Base-by-base conservation (phyloP, 2,797 vertebrate species). In the Mus minutoides region DNA sequence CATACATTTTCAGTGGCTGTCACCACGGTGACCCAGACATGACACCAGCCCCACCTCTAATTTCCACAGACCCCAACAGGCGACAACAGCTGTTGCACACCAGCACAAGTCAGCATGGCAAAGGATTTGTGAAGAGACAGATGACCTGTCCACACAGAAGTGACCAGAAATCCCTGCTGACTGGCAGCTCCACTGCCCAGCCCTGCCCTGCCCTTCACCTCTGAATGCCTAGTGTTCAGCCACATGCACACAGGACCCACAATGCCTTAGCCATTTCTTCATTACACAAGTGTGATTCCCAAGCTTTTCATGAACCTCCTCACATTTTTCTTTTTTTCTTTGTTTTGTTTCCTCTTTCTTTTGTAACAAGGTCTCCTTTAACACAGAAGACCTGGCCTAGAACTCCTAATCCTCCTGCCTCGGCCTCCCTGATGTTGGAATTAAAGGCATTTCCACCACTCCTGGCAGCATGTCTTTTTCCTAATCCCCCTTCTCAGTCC, bases 171-270 rank as follows among this genome's bases (percentile, higher is more conserved):
- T 40, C 34, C 3, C 3, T 6, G 6, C 67, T 4, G 17, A 37
- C 0, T 0, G 37, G 2, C 0, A 9, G 26, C 10, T 34, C 31
- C 22, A 3, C 58, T 0, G 29, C 34, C 56, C 43, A 1, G 0
- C 21, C 16, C 0, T 10, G 0, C 21, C 16, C 0, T 13, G 26
- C 31, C 52, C 31, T 58, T 43, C n/a, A 34, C 21, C 92, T 46
- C 34, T 22, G 26, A 54, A 80, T 14, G 6, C 24, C 54, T 37
- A 58, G 8, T 60, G 37, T 29, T 29, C 56, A 16, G 56, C 37
- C 14, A 31, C 80, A 40, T 31, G 37, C 40, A 43, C 80, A 6
- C 58, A 46, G 37, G 56, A 83, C 6, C 56, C 37, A 10, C 7
- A 0, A 26, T 12, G 52, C 34, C 13, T 12, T 10, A 12, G 37